A percentile compares a stretch with the other conserved stretches of the same genome.
Evolutionary conservation across 2,797 vertebrate species (phyloP).

Genomic region (Xyrichtys novacula): DNA sequence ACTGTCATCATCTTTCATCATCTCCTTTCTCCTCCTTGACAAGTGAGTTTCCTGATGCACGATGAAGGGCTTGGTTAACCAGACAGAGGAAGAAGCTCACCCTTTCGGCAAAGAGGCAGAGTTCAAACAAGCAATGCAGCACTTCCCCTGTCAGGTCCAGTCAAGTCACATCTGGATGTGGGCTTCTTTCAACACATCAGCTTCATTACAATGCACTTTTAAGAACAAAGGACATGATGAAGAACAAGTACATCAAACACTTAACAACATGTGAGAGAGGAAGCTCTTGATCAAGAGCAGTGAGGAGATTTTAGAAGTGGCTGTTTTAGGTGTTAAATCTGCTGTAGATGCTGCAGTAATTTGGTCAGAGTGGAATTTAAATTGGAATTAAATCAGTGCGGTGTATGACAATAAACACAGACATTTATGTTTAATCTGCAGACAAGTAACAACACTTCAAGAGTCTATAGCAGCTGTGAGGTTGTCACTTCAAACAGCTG

Average conservation of each 20-base stretch:
- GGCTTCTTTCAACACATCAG: constrained; percentile 10
- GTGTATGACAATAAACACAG: background rate
- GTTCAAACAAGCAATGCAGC: constrained; percentile 17
- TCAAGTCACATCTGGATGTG: constrained; percentile 38
- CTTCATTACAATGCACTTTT: background rate
- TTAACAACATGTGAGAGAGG: background rate
- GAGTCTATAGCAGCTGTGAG: background rate
- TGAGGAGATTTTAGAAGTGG: background rate
- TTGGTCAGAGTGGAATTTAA: background rate
- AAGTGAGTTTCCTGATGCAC: constrained; percentile 24
- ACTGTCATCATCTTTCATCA: constrained; percentile 36
- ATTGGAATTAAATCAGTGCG: background rate
- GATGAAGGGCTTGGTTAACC: constrained; percentile 10
- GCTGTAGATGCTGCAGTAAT: background rate
- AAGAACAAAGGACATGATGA: constrained; percentile 1
- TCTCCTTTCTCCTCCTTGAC: constrained; percentile 17
- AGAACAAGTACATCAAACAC: background rate
- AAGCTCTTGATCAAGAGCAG: background rate
- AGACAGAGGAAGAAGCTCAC: constrained; percentile 12
- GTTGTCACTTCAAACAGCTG: too few species aligned
- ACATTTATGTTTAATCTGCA: background rate
- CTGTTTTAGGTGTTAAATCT: background rate
- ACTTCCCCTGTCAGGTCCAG: constrained; percentile 30
- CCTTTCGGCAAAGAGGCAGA: constrained; percentile 16
- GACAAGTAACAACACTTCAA: too few species aligned